These are phyloP conservation scores for Gasterosteus aculeatus DNA, from an alignment of 2,113 vertebrate species.

Conservation along the genomic window DNA sequence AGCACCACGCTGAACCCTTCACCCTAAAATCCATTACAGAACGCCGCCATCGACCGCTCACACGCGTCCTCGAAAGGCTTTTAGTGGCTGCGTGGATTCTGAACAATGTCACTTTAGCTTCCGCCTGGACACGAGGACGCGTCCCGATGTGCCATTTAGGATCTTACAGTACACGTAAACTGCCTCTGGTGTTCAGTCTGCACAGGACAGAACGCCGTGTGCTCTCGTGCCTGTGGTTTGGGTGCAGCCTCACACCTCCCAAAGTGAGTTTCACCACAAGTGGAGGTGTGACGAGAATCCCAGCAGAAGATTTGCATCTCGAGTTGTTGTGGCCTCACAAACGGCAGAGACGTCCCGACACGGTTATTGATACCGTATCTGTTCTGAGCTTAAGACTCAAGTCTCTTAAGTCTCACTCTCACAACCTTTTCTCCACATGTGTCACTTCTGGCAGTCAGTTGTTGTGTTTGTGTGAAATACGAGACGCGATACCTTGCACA, in stretches of 20 bases:
- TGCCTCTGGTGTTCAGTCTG: background rate
- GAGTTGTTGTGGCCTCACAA: background rate
- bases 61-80: no score
- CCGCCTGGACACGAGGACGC: background rate
- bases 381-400: slow-evolving; percentile 1
- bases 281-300: slow-evolving; percentile 37
- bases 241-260: slow-evolving; percentile 65
- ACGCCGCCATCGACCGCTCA: no score
- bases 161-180: background rate
- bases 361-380: slow-evolving; percentile 21
- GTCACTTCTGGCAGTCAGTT: slow-evolving; percentile 29
- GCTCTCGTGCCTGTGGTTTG: slow-evolving; percentile 57
- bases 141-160: background rate
- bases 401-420: slow-evolving; percentile 6
- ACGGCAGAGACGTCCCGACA: slow-evolving; percentile 14
- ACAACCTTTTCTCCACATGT: slow-evolving; percentile 2
- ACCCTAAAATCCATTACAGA: no score
- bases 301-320: slow-evolving; percentile 16
- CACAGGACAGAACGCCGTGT: slow-evolving; percentile 23
- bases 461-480: background rate
- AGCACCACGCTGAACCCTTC: no score
- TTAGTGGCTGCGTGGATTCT: no score
- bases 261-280: slow-evolving; percentile 40
- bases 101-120: background rate
- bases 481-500: slow-evolving; percentile 21